These are phyloP conservation scores for Tiaroga cobitis DNA, from an alignment of 2,797 vertebrate genomes.

Conservation along the genomic window DNA sequence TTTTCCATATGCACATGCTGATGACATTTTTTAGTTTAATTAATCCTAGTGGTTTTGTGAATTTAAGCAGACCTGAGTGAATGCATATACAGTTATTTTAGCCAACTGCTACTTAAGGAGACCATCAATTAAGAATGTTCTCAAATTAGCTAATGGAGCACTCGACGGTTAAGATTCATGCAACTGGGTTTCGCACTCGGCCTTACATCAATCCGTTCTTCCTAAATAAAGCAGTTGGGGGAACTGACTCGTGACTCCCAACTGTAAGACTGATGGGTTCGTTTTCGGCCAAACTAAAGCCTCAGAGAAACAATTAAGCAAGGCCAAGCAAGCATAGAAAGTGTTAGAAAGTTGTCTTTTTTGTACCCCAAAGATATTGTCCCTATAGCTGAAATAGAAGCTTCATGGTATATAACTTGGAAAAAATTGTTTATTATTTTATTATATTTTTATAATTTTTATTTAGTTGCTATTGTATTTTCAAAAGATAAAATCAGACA, in stretches of 20 bases:
- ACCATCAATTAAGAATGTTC: constrained; percentile 60
- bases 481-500: no score
- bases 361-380: neutral
- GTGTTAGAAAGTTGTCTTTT: neutral
- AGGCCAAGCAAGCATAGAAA: neutral
- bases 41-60: constrained; percentile 32
- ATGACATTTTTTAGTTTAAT: neutral
- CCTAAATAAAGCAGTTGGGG: constrained; percentile 44
- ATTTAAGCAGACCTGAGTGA: constrained; percentile 7
- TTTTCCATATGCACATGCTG: neutral
- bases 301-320: constrained; percentile 4
- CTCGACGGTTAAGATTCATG: constrained; percentile 45
- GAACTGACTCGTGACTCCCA: constrained; percentile 25
- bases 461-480: neutral
- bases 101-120: constrained; percentile 42
- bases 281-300: neutral
- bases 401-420: neutral
- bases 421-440: neutral
- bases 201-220: constrained; percentile 31
- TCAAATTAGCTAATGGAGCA: constrained; percentile 71
- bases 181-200: constrained; percentile 30
- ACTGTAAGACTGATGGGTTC: neutral
- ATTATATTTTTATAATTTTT: neutral
- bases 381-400: neutral
- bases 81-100: constrained; percentile 33